Base-by-base conservation (phyloP, 2,113 vertebrate species). In the Jaculus jaculus region DNA sequence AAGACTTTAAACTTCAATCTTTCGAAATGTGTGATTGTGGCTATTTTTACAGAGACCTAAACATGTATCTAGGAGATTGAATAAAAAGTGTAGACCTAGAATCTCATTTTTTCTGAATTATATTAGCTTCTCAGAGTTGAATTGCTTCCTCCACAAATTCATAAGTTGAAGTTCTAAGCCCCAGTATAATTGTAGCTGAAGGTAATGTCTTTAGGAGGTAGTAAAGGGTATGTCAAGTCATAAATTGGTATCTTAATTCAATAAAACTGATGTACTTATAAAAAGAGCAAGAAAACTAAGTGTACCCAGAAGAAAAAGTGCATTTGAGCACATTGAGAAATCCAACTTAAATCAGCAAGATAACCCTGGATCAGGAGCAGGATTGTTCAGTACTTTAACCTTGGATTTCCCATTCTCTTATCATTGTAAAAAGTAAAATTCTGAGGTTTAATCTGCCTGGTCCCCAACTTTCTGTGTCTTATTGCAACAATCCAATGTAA, bases 41-140 rank as follows among this genome's bases (percentile, higher is more conserved):
- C 5, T 75, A 54, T 75, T 17, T 65, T 68, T 34, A 83, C 39
- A 51, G 11, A 32, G 68, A 79, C 24, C 7, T 90, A 60, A 61
- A 1, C 51, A 51, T 30, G 11, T 32, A 87, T 66, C 24, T 2
- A 83, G 4, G 8, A 66, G 23, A 87, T 54, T 66, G 13, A 87
- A 72, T 8, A 18, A 58, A 60, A n/a, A n/a, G n/a, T n/a, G 11
- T 10, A 60, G 28, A 1, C 13, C 24, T 73, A 39, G 68, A 54
- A 2, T 5, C n/a, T n/a, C 37, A 83, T n/a, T n/a, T 87, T 94
- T 93, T 93, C 58, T 82, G 47, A 90, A 60, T 10, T 74, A 58
- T 58, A 86, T 54, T 85, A 6, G 28, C 3, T 89, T 3, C 1
- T 91, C 37, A n/a, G 61, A 89, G 42, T 23, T 84, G 21, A 92